phyloP scores from a whole-genome alignment of 2,888 invertebrate species.

The Dilophus febrilis region DNA sequence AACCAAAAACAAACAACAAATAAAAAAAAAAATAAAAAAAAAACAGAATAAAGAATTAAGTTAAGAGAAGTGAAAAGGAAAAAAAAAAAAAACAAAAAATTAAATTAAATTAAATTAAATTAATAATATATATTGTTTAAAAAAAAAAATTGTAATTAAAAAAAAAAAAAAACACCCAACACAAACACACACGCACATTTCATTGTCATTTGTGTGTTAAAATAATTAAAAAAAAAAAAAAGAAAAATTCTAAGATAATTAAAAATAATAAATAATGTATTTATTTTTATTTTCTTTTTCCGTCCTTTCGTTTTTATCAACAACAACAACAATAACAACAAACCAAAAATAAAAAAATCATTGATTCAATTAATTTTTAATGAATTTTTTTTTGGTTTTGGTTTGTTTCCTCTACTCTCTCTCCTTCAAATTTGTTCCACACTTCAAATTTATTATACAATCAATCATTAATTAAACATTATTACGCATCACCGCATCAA shows the following conservation, averaged over 20 bases:
- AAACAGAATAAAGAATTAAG: not conserved
- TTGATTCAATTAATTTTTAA: too few relatives aligned
- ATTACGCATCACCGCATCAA: too few relatives aligned
- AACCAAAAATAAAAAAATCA: too few relatives aligned
- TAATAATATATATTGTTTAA: not conserved
- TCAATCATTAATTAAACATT: too few relatives aligned
- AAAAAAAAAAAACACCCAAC: not conserved
- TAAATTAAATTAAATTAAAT: not conserved
- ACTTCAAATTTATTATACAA: too few relatives aligned
- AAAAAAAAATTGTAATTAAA: not conserved
- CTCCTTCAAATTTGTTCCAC: too few relatives aligned
- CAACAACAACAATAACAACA: too few relatives aligned
- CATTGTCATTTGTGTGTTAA: not conserved
- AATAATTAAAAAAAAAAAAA: not conserved
- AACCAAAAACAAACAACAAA: not conserved
- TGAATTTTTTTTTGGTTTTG: too few relatives aligned
- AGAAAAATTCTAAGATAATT: not conserved
- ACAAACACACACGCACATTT: slow-evolving; percentile 1
- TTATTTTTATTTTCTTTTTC: too few relatives aligned
- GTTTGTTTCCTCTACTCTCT: too few relatives aligned
- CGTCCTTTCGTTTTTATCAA: not conserved
- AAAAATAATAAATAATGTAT: not conserved
- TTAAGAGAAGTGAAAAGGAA: not conserved
- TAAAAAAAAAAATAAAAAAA: not conserved
- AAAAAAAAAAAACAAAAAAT: not conserved